Base-by-base conservation (phyloP, 1,140 invertebrate genomes). In the Hylaeus volcanicus region DNA sequence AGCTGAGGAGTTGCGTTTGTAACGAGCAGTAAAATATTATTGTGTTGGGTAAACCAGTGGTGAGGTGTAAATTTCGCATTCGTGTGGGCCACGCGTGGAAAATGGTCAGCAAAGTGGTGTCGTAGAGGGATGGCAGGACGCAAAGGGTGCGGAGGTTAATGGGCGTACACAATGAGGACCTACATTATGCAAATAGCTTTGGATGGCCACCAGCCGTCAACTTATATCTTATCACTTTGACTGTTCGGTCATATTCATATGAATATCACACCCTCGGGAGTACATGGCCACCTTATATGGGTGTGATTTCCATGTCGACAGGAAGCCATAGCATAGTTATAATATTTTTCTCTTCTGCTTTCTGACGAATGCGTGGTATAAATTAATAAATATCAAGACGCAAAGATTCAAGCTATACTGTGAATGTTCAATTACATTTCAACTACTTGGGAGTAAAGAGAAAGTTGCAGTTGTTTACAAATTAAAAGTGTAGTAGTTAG, bases 101-200 rank as follows among this genome's bases (percentile, higher is more conserved):
- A 86, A 85, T 86, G 79, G 74, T 63, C 66, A 74, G 84, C 66
- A 66, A 79, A 79, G 45, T 37, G 79, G 70, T 39, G 71, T 68
- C 41, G 60, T 70, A 53, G 79, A 76, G 68, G 26, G 63, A 82
- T 58, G 83, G 53, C n/a, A 71, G 71, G 84, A 74, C 68, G 68
- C 60, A 77, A 86, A 64, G 70, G 69, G 82, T 69, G 82, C 72
- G 82, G 79, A 86, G 86, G 89, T 88, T 92, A 92, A 92, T 89
- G 89, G 90, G 89, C 88, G 90, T 89, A 83, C 79, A 91, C 92
- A 93, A 91, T 90, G 89, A 91, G 90, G 83, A 82, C 84, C 87
- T 89, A 88, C 84, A 92, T 93, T 93, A 92, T 92, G 92, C 89
- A 92, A 92, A 93, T 91, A 77, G 78, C 74, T 74, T 78, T 78